Percentiles rank a stretch among this genome's conserved stretches.
phyloP scores from a whole-genome alignment of 1,140 invertebrate species.

The Zophobas morio region DNA sequence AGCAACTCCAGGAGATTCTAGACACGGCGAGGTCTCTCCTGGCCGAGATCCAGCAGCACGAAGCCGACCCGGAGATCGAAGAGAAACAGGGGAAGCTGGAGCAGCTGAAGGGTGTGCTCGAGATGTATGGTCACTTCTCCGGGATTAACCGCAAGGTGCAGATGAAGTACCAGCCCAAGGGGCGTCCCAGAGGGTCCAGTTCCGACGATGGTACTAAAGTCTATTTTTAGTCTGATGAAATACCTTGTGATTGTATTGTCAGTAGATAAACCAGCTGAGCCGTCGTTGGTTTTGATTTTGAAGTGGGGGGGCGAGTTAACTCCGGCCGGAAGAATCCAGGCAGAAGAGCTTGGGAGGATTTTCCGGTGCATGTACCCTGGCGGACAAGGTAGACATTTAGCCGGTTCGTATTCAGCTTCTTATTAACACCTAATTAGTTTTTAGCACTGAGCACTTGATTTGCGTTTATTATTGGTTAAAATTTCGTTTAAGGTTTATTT shows the following conservation, averaged over 20 bases:
- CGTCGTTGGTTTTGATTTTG: constrained; percentile 93
- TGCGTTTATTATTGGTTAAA: constrained; percentile 32
- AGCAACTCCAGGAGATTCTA: constrained; percentile 97
- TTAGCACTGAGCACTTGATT: constrained; percentile 39
- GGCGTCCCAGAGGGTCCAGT: constrained; percentile 91
- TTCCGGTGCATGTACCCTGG: constrained; percentile 99
- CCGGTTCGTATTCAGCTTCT: constrained; percentile 74
- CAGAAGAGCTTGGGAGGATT: constrained; percentile 96
- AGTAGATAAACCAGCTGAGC: constrained; percentile 86
- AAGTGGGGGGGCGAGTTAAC: constrained; percentile 99
- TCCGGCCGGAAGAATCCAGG: constrained; percentile 96
- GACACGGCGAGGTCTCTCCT: constrained; percentile 93
- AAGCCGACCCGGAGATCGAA: constrained; percentile 93
- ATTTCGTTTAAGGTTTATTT: constrained; percentile 36
- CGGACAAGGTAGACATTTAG: constrained; percentile 87
- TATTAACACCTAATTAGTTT: constrained; percentile 52
- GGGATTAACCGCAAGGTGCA: constrained; percentile 99
- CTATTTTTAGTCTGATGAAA: not conserved
- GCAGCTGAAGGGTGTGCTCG: constrained; percentile 97
- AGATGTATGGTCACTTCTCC: constrained; percentile 99
- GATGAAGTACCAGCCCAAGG: constrained; percentile 98
- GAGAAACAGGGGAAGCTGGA: constrained; percentile 97
- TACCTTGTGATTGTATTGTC: constrained; percentile 51
- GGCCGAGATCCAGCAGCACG: constrained; percentile 88
- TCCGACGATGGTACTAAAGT: constrained; percentile 90